These are phyloP conservation scores for Trichopria drosophilae DNA, from an alignment of 2,888 invertebrate genomes.

Conservation along the genomic window DNA sequence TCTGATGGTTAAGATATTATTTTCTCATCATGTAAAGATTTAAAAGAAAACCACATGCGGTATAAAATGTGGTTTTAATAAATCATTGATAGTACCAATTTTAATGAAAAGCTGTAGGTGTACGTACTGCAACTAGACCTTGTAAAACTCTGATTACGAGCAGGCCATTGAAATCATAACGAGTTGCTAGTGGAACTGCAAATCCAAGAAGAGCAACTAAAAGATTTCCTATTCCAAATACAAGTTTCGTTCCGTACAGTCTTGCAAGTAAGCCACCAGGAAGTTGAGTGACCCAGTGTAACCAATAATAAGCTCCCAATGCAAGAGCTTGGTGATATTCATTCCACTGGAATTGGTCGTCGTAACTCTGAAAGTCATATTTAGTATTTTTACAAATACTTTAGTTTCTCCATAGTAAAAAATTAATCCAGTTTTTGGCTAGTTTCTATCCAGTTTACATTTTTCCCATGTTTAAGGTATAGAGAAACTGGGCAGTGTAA, in stretches of 20 bases:
- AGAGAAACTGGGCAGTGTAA: too few species aligned
- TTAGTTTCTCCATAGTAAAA: too few species aligned
- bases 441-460: too few species aligned
- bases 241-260: constrained; percentile 70
- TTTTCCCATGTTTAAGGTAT: too few species aligned
- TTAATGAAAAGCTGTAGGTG: too few species aligned
- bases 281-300: constrained; percentile 72
- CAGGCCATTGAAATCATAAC: constrained; percentile 63
- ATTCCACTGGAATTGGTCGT: constrained; percentile 64
- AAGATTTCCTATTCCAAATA: constrained; percentile 71
- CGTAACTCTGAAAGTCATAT: constrained; percentile 35
- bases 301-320: constrained; percentile 73
- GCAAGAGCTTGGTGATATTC: constrained; percentile 68
- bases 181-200: constrained; percentile 68
- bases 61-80: too few species aligned
- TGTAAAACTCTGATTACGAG: constrained; percentile 68
- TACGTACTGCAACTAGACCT: constrained; percentile 70
- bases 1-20: too few species aligned
- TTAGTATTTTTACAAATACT: constrained; percentile 2
- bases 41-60: not conserved
- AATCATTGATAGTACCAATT: too few species aligned
- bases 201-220: constrained; percentile 68
- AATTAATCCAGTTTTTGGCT: too few species aligned
- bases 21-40: not conserved
- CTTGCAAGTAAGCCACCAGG: constrained; percentile 73